Evolutionary conservation across 2,113 vertebrate species (phyloP), one percentile per base, ranked within the genome.

Genomic region (Myotis yumanensis): DNA sequence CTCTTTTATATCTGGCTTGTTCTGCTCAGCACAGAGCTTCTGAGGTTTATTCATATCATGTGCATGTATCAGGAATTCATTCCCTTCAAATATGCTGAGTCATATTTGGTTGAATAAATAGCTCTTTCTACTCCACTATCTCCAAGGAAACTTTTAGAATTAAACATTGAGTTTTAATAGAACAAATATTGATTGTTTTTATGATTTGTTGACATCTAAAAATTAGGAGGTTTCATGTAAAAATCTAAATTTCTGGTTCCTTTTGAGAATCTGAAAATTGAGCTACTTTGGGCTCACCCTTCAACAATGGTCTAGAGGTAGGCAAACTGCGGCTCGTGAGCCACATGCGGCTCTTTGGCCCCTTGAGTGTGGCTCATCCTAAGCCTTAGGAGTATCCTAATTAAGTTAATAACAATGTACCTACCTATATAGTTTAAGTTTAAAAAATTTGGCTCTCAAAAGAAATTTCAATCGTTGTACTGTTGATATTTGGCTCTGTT

Each of bases 151-250:
- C 35, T 66, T 91, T 89, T 20, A 93, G 82, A 86, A 71, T 81
- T 81, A 87, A 92, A 73, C 23, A 20, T 64, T 54, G 17, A 68
- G 17, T 79, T 90, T 89, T 73, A 93, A 94, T 62, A 88, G 77
- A 90, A 76, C 52, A 75, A 4, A 85, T 28, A 46, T 7, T 64
- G 62, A 91, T 93, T 43, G n/a, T 23, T 90, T 84, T 84, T 66
- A 54, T 69, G 23, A 69, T 66, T 66, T 85, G 25, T 23, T 62
- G 35, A 54, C 64, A 66, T 52, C n/a, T 80, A 57, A 86, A 81
- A 46, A 48, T 54, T 68, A 18, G 37, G 46, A 90, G 7, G 32
- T 72, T 75, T 71, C 73, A 37, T 15, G 7, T 86, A 51, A 86
- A 93, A 93, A 81, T 85, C 66, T 68, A 22, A 28, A 72, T 28